These are phyloP conservation scores for Ciconia nigra DNA, from an alignment of 2,797 vertebrate genomes.

Conservation along the genomic window DNA sequence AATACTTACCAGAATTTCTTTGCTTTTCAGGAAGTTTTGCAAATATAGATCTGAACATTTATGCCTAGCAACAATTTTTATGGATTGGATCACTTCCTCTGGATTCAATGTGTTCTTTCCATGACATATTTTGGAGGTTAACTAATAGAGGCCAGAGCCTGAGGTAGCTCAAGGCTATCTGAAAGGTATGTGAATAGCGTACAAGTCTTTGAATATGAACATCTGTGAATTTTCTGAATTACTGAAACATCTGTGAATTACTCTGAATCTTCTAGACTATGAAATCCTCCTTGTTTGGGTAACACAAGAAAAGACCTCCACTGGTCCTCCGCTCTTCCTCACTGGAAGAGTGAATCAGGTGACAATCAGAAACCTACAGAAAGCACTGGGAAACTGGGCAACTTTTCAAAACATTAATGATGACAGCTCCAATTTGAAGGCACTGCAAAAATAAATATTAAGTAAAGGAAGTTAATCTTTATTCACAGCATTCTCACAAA, in stretches of 20 bases:
- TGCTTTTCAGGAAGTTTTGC: not conserved
- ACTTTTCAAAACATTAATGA: not conserved
- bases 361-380: not conserved
- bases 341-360: not conserved
- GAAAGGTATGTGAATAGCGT: not conserved
- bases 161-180: not conserved
- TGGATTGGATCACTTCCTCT: not conserved
- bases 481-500: slow-evolving; percentile 53
- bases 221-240: not conserved
- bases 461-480: slow-evolving; percentile 33
- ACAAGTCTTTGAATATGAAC: not conserved
- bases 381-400: slow-evolving; percentile 10
- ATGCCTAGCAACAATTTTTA: not conserved
- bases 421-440: slow-evolving; percentile 14
- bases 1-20: not conserved
- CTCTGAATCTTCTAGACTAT: not conserved
- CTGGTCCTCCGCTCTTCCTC: not conserved
- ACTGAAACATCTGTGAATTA: not conserved
- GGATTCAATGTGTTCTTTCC: not conserved
- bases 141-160: not conserved
- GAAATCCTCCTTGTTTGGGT: not conserved
- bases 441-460: slow-evolving; percentile 43
- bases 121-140: not conserved
- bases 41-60: not conserved
- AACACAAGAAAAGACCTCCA: not conserved